Conservation (phyloP, 2,888 invertebrate genomes). For the Diogma glabrata region DNA sequence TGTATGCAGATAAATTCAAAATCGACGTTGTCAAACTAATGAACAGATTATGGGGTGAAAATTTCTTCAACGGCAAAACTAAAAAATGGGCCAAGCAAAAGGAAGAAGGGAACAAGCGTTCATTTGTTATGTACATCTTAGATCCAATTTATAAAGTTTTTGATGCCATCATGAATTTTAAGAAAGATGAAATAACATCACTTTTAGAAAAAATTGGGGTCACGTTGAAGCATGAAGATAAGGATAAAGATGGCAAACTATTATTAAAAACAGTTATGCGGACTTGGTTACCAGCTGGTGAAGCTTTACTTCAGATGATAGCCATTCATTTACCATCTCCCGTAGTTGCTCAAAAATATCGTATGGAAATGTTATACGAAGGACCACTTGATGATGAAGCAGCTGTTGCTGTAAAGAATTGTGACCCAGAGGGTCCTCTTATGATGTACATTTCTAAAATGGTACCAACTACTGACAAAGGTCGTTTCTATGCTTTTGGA, state of each 20-base stretch:
- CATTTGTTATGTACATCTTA: slow-evolving; percentile 97
- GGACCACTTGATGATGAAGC: slow-evolving; percentile 95
- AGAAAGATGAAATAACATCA: slow-evolving; percentile 83
- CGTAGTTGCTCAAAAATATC: slow-evolving; percentile 96
- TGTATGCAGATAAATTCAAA: slow-evolving; percentile 99
- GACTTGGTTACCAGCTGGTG: slow-evolving; percentile 98
- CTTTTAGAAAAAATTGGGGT: slow-evolving; percentile 87
- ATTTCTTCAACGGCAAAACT: slow-evolving; percentile 93
- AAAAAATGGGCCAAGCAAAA: slow-evolving; percentile 97
- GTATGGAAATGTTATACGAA: slow-evolving; percentile 99
- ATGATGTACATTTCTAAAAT: slow-evolving; percentile 99
- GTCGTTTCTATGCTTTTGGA: slow-evolving; percentile 99
- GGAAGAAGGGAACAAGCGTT: slow-evolving; percentile 85
- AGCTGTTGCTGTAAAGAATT: slow-evolving; percentile 80
- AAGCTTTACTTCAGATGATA: slow-evolving; percentile 99
- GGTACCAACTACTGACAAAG: slow-evolving; percentile 99
- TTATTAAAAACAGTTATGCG: slow-evolving; percentile 97
- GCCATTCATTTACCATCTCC: slow-evolving; percentile 99
- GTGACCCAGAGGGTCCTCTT: slow-evolving; percentile 92
- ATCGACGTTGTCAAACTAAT: slow-evolving; percentile 94
- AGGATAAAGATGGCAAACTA: slow-evolving; percentile 92
- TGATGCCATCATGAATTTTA: slow-evolving; percentile 76
- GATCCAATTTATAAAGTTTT: slow-evolving; percentile 97
- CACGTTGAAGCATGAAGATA: slow-evolving; percentile 85
- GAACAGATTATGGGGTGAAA: slow-evolving; percentile 97